phyloP scores from a whole-genome alignment of 2,888 invertebrate genomes.

The Cabera pusaria region DNA sequence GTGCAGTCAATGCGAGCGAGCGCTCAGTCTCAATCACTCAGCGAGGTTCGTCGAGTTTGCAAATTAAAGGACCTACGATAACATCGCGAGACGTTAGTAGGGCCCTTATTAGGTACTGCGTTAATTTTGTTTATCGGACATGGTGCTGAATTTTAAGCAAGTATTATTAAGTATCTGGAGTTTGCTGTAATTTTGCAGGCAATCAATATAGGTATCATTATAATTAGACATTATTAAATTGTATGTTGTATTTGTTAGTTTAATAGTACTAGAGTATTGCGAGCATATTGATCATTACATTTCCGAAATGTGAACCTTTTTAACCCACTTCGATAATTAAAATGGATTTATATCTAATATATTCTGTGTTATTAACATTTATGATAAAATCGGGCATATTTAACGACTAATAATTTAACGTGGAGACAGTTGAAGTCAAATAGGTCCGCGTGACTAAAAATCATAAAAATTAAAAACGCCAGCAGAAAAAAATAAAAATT shows the following conservation, averaged over 20 bases:
- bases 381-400: no score
- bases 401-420: constrained; percentile 26
- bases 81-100: constrained; percentile 35
- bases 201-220: no score
- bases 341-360: constrained; percentile 1
- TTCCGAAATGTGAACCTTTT: no score
- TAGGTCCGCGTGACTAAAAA: constrained; percentile 33
- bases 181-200: no score
- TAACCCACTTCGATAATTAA: background rate
- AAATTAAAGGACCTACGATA: constrained; percentile 68
- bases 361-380: no score
- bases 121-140: constrained; percentile 14
- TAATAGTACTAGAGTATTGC: no score
- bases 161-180: no score
- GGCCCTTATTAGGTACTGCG: constrained; percentile 14
- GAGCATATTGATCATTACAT: no score
- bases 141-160: background rate
- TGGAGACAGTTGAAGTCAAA: constrained; percentile 23
- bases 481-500: constrained; percentile 56
- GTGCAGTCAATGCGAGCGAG: constrained; percentile 63
- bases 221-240: no score
- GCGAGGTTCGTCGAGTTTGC: constrained; percentile 61
- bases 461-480: constrained; percentile 32
- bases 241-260: no score
- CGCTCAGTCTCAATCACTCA: constrained; percentile 76